phyloP scores from a whole-genome alignment of 2,797 vertebrate genomes.

The Hippocampus kuda region DNA sequence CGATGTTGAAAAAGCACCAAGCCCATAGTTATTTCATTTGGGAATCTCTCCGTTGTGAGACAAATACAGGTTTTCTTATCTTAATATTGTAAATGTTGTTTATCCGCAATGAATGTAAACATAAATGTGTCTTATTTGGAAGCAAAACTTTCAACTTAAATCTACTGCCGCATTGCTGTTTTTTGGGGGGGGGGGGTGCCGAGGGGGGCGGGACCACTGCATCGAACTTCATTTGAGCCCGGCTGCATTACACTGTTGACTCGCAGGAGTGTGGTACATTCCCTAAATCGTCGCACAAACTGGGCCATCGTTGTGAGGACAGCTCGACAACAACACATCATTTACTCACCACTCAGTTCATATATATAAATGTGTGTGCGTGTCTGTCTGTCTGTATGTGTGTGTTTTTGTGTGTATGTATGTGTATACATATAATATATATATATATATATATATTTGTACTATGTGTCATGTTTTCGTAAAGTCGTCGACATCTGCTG shows the following conservation, averaged over 20 bases:
- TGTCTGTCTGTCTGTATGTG: too few species aligned
- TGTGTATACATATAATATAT: too few species aligned
- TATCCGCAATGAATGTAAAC: background rate
- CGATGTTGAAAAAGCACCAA: background rate
- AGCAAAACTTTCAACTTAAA: background rate
- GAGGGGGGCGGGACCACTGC: background rate
- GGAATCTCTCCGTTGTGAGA: too few species aligned
- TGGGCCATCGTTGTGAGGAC: background rate
- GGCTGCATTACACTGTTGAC: conserved; percentile 10
- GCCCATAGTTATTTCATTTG: background rate
- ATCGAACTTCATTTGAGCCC: conserved; percentile 21
- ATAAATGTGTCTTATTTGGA: background rate
- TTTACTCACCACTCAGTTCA: too few species aligned
- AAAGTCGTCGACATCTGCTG: background rate
- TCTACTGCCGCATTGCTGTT: conserved; percentile 11
- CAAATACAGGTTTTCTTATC: too few species aligned
- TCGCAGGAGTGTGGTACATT: conserved; percentile 47
- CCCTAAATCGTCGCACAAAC: conserved; percentile 24
- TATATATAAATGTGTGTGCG: too few species aligned
- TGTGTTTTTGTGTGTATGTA: too few species aligned
- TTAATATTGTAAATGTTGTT: background rate
- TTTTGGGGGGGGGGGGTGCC: background rate
- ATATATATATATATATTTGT: too few species aligned
- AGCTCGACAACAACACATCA: too few species aligned
- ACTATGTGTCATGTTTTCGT: background rate